These are phyloP conservation scores for Meandrina meandrites DNA, from an alignment of 92 coral and sea anemone genomes.

Conservation along the genomic window DNA sequence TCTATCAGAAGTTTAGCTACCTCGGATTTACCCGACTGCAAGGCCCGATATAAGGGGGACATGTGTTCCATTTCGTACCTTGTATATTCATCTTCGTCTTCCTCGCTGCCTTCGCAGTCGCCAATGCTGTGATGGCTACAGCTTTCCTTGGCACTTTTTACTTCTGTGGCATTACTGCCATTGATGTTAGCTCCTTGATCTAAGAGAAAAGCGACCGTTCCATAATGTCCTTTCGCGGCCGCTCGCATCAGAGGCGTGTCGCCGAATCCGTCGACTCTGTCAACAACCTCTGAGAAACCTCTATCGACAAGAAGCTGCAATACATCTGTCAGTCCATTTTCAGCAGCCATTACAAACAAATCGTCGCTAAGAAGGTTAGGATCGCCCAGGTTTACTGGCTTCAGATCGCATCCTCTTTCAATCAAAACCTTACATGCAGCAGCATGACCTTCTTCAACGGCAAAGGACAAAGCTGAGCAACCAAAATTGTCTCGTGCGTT, in stretches of 20 bases:
- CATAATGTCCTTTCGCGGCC: conserved; percentile 14
- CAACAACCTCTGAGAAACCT: not conserved
- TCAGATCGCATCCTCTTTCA: conserved; percentile 14
- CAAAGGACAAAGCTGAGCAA: conserved; percentile 4
- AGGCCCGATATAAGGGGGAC: not conserved
- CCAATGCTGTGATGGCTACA: not conserved
- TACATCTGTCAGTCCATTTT: not conserved
- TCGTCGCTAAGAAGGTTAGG: too few species aligned
- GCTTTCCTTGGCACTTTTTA: not conserved
- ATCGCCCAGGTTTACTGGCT: not conserved
- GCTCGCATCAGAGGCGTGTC: conserved; percentile 21
- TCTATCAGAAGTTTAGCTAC: conserved; percentile 9
- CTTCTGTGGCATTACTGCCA: not conserved
- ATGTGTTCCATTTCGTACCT: not conserved
- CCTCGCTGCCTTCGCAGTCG: not conserved
- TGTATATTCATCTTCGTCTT: not conserved
- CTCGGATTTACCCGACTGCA: not conserved
- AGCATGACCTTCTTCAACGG: conserved; percentile 9
- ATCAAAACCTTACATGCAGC: conserved; percentile 10
- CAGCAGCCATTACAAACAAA: not conserved
- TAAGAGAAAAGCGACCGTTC: conserved; percentile 16
- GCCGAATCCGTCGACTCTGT: not conserved
- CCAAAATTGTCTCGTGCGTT: conserved; percentile 24
- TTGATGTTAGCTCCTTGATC: conserved; percentile 31
- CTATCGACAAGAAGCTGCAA: not conserved